A percentile compares a stretch with the other conserved stretches of the same genome.
phyloP scores from a whole-genome alignment of 2,113 vertebrate species.

The Lipophrys pholis region DNA sequence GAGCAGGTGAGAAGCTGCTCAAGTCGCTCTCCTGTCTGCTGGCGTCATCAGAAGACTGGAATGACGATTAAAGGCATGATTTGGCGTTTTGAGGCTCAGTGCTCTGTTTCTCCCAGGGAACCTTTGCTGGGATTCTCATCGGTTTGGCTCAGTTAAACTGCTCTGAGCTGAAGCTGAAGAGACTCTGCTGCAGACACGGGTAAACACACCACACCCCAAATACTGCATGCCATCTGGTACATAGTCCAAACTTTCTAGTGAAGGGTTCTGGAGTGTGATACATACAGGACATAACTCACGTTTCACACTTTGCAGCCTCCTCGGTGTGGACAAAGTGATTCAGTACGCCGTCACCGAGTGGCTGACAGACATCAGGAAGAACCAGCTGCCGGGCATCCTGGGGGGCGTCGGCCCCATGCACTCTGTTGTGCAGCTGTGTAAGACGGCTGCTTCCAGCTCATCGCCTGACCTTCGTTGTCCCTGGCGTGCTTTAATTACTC shows the following conservation, averaged over 20 bases:
- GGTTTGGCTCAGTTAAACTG: constrained; percentile 94
- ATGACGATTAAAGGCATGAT: not conserved
- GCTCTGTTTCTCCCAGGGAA: constrained; percentile 83
- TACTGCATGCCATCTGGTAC: not conserved
- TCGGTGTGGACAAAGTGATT: constrained; percentile 93
- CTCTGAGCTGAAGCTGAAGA: constrained; percentile 92
- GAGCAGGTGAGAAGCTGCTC: constrained; percentile 85
- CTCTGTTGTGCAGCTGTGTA: constrained; percentile 93
- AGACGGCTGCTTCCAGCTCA: constrained; percentile 64
- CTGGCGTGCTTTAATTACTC: not conserved
- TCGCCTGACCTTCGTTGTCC: too few relatives aligned
- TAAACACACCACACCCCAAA: constrained; percentile 47
- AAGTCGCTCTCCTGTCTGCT: not conserved
- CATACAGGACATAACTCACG: too few relatives aligned
- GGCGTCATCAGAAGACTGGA: not conserved
- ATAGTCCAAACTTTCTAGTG: too few relatives aligned
- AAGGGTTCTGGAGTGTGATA: too few relatives aligned
- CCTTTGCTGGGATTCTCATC: constrained; percentile 92
- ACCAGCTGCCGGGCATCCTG: constrained; percentile 92
- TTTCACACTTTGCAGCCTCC: constrained; percentile 77
- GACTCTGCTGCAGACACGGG: constrained; percentile 93
- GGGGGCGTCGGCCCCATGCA: constrained; percentile 96
- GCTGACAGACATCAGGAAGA: constrained; percentile 93
- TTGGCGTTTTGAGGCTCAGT: not conserved
- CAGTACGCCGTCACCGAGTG: constrained; percentile 92